Percentiles rank a stretch among this genome's conserved stretches.
These are phyloP conservation scores for Pocota personata DNA, from an alignment of 2,888 invertebrate species.

Conservation along the genomic window DNA sequence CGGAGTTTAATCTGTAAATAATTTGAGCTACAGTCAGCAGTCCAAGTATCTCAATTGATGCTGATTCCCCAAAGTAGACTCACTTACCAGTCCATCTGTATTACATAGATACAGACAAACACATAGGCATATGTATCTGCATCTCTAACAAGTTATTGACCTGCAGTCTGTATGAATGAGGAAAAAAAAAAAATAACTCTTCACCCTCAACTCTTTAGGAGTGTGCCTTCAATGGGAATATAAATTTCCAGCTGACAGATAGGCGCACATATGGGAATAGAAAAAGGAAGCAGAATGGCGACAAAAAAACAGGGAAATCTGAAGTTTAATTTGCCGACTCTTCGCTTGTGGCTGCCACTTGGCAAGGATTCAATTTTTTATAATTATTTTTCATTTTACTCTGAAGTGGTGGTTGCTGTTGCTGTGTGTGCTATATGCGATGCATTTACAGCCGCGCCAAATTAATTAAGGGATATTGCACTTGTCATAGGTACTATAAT, in stretches of 20 bases:
- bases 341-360: slow-evolving; percentile 58
- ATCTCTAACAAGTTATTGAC: slow-evolving; percentile 64
- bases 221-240: slow-evolving; percentile 46
- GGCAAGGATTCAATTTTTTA: slow-evolving; percentile 68
- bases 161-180: slow-evolving; percentile 22
- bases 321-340: slow-evolving; percentile 67
- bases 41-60: slow-evolving; percentile 38
- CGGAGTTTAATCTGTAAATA: slow-evolving; percentile 36
- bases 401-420: neutral
- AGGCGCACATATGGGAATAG: slow-evolving; percentile 48
- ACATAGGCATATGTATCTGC: neutral
- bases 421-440: slow-evolving; percentile 9
- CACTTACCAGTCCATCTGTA: neutral
- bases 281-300: slow-evolving; percentile 20
- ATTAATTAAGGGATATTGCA: slow-evolving; percentile 66
- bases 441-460: slow-evolving; percentile 49
- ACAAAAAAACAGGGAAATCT: slow-evolving; percentile 30
- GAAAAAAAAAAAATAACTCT: neutral
- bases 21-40: slow-evolving; percentile 26
- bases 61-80: slow-evolving; percentile 33
- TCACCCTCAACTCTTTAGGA: neutral
- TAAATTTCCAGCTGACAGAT: slow-evolving; percentile 53
- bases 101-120: neutral
- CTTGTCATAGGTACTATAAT: neutral
- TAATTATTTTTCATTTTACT: slow-evolving; percentile 54